Conservation (phyloP, 2,888 invertebrate genomes). For the Euplagia quadripunctaria region DNA sequence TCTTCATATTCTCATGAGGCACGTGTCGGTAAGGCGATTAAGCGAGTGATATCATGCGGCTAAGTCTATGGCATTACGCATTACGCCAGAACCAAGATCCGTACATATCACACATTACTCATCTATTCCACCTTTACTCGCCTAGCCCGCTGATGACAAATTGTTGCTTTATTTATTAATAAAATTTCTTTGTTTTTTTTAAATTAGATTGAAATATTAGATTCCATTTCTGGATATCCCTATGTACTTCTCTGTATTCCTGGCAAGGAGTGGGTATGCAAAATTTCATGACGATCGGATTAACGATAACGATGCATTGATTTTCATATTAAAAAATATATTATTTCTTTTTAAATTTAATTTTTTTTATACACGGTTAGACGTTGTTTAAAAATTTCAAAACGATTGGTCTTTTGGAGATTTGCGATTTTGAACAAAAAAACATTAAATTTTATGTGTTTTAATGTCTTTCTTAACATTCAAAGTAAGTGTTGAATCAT, state of each 20-base stretch:
- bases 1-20: not conserved
- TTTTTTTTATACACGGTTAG: not conserved
- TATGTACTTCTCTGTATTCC: too few species aligned
- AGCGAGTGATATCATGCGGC: constrained; percentile 1
- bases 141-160: not conserved
- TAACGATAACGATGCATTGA: too few species aligned
- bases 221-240: too few species aligned
- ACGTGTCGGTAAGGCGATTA: not conserved
- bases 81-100: constrained; percentile 8
- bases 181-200: not conserved
- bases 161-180: not conserved
- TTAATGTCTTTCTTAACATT: not conserved
- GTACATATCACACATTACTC: constrained; percentile 8
- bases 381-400: not conserved
- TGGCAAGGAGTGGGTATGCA: too few species aligned
- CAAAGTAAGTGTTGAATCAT: not conserved
- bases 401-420: too few species aligned
- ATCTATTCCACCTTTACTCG: constrained; percentile 4
- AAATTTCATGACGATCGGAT: too few species aligned
- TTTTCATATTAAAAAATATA: too few species aligned
- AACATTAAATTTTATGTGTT: too few species aligned
- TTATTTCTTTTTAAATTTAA: too few species aligned
- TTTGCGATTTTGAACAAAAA: too few species aligned
- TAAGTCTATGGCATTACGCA: constrained; percentile 9
- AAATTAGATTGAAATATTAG: too few species aligned